Evolutionary conservation across 1,140 invertebrate species (phyloP).

Genomic region (Propsilocerus akamusi): DNA sequence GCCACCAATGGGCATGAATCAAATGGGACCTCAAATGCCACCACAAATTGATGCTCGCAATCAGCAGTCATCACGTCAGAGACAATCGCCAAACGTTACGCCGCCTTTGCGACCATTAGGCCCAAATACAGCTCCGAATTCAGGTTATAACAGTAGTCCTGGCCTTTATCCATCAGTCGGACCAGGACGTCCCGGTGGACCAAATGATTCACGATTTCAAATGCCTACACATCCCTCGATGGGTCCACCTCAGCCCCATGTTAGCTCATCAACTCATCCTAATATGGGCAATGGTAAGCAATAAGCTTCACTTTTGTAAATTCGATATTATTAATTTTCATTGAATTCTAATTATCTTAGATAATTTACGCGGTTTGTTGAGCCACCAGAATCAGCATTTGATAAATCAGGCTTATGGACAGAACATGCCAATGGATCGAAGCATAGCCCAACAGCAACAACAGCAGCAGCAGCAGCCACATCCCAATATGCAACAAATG

Average conservation of each 20-base stretch:
- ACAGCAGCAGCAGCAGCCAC: not conserved
- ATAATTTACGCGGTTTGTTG: not conserved
- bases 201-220: slow-evolving; percentile 21
- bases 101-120: slow-evolving; percentile 22
- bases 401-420: not conserved
- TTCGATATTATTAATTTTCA: not conserved
- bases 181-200: slow-evolving; percentile 17
- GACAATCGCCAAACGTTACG: slow-evolving; percentile 23
- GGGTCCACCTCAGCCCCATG: slow-evolving; percentile 18
- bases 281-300: slow-evolving; percentile 20
- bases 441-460: not conserved
- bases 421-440: not conserved
- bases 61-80: slow-evolving; percentile 25
- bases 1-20: not conserved
- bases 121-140: slow-evolving; percentile 17
- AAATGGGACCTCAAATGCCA: slow-evolving; percentile 6
- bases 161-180: slow-evolving; percentile 13
- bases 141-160: slow-evolving; percentile 19
- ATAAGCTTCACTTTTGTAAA: slow-evolving; percentile 1
- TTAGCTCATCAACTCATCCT: slow-evolving; percentile 24
- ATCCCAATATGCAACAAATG: slow-evolving; percentile 1
- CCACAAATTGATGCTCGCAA: slow-evolving; percentile 10
- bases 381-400: slow-evolving; percentile 1
- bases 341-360: not conserved
- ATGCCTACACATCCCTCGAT: slow-evolving; percentile 20